Percentiles rank a stretch among this genome's conserved stretches.
Conservation (phyloP, 30 jellyfish, hydroid and myxozoan genomes). For the Hydra vulgaris region DNA sequence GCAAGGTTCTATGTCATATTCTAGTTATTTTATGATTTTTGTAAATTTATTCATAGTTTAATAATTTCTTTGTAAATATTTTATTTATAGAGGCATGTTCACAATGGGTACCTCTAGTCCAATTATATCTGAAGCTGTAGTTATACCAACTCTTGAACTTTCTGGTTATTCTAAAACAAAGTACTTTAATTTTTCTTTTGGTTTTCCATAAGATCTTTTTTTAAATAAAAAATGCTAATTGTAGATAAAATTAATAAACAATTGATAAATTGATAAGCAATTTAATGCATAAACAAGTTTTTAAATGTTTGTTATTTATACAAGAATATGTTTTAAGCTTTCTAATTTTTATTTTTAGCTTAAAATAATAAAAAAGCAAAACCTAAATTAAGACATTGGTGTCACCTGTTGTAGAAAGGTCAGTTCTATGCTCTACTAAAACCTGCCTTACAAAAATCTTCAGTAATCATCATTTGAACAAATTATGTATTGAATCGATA, state of each 20-base stretch:
- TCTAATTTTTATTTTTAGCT: too few species aligned
- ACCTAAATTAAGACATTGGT: too few species aligned
- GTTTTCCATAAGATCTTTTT: not conserved
- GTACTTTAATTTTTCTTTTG: conserved; percentile 17
- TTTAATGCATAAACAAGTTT: not conserved
- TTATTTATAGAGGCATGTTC: conserved; percentile 65
- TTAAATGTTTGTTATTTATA: not conserved
- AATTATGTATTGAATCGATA: too few species aligned
- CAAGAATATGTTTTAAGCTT: too few species aligned
- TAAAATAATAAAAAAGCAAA: too few species aligned
- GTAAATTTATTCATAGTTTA: not conserved
- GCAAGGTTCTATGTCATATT: conserved; percentile 54
- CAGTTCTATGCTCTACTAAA: too few species aligned
- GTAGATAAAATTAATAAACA: not conserved
- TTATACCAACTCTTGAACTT: conserved; percentile 72
- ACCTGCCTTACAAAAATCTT: too few species aligned
- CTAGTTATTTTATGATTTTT: too few species aligned
- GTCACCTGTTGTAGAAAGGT: too few species aligned
- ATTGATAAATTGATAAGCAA: too few species aligned
- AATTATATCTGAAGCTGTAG: conserved; percentile 52
- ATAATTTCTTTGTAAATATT: not conserved
- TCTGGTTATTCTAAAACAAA: conserved; percentile 67
- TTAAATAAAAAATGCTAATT: not conserved
- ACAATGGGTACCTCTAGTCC: conserved; percentile 68
- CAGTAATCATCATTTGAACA: too few species aligned